These are phyloP conservation scores for Goniozus legneri DNA, from an alignment of 1,140 invertebrate species.

Conservation along the genomic window DNA sequence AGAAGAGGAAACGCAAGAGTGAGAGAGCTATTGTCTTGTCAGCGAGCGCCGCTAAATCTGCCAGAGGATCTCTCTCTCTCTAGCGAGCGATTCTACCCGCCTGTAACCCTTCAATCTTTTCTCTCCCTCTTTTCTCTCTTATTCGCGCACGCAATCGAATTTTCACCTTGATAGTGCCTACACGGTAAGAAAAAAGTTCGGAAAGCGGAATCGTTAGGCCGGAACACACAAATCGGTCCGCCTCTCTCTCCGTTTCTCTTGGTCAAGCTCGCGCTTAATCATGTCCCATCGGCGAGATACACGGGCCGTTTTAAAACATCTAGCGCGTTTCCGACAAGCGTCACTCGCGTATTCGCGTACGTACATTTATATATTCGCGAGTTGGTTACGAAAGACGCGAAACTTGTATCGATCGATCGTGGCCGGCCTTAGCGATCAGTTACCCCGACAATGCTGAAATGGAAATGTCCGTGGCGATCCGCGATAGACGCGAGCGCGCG, in stretches of 20 bases:
- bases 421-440: slow-evolving; percentile 26
- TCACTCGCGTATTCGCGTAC: slow-evolving; percentile 6
- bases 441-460: slow-evolving; percentile 31
- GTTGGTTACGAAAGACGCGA: slow-evolving; percentile 31
- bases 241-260: too few species aligned
- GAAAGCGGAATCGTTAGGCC: too few species aligned
- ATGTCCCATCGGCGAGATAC: too few species aligned
- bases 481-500: slow-evolving; percentile 17
- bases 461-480: slow-evolving; percentile 19
- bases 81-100: slow-evolving; percentile 20
- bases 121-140: slow-evolving; percentile 2
- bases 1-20: too few species aligned
- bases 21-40: slow-evolving; percentile 49
- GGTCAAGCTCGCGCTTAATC: too few species aligned
- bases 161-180: background rate
- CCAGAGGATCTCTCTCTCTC: slow-evolving; percentile 34
- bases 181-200: too few species aligned
- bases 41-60: slow-evolving; percentile 47
- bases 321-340: slow-evolving; percentile 20
- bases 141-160: background rate
- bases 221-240: too few species aligned
- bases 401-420: slow-evolving; percentile 41
- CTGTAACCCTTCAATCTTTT: slow-evolving; percentile 12
- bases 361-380: slow-evolving; percentile 34
- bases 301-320: slow-evolving; percentile 22